Evolutionary conservation across 2,888 invertebrate species (phyloP).

Genomic region (Tineola bisselliella): DNA sequence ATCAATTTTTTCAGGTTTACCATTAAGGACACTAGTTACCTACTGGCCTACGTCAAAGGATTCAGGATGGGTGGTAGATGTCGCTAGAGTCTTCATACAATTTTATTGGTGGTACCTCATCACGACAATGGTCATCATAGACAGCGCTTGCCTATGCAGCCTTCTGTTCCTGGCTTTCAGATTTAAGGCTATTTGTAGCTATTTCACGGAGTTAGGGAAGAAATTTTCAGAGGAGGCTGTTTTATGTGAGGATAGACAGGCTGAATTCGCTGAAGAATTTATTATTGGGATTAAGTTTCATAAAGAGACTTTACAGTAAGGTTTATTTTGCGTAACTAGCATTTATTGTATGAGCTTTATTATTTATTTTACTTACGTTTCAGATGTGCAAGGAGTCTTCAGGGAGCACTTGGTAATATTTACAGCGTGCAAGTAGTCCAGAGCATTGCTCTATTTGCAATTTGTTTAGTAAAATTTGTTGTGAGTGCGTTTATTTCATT

Average conservation of each 20-base stretch:
- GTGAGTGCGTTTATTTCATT: constrained; percentile 25
- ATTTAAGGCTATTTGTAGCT: constrained; percentile 17
- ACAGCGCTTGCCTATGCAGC: constrained; percentile 29
- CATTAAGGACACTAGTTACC: constrained; percentile 33
- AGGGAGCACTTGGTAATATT: constrained; percentile 31
- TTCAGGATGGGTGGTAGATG: constrained; percentile 25
- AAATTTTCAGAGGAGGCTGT: constrained; percentile 14
- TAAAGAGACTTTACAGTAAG: constrained; percentile 37
- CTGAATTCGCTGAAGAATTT: constrained; percentile 29
- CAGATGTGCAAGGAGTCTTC: constrained; percentile 39
- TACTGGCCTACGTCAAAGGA: constrained; percentile 27
- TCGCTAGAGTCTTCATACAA: constrained; percentile 29
- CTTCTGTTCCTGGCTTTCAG: constrained; percentile 19
- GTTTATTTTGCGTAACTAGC: too few relatives aligned
- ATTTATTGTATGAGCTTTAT: too few relatives aligned
- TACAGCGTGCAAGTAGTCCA: constrained; percentile 40
- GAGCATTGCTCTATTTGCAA: constrained; percentile 29
- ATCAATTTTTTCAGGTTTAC: constrained; percentile 28
- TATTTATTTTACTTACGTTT: constrained; percentile 11
- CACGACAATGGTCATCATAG: constrained; percentile 30
- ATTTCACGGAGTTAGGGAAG: constrained; percentile 25
- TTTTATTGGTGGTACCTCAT: constrained; percentile 39
- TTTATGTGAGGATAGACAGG: constrained; percentile 8
- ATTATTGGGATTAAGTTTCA: constrained; percentile 35
- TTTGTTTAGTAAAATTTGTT: constrained; percentile 35